Base-by-base conservation (phyloP, 2,797 vertebrate species). In the Hydrocynus forskahlii region DNA sequence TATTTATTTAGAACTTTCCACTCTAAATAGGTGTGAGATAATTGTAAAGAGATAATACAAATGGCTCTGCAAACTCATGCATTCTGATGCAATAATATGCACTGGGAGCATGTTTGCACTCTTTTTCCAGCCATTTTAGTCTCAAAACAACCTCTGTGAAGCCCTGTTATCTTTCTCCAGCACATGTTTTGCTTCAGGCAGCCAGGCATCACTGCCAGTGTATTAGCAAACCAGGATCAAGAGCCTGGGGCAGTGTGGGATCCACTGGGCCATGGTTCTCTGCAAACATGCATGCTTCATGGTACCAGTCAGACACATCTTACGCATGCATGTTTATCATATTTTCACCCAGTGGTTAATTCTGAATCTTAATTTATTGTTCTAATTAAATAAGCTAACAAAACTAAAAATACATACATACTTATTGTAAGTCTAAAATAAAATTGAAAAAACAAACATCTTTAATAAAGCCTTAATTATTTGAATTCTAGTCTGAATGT, bases 141-240 rank as follows among this genome's bases (percentile, higher is more conserved):
- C 48, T 45, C 68, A 64, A 29, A 71, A 75, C 52, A 60, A 68
- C 21, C 73, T 76, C 43, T 70, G 72, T 70, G 38, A 69, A 75
- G 43, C 55, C 17, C 14, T 77, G 73, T 85, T 82, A 85, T 85
- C 84, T 82, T 74, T 59, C 74, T 68, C 54, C 50, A 82, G 71
- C 80, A 85, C 54, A 40, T n/a, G 52, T 45, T 70, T 43, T 29
- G 48, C 9, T 71, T 63, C 60, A 75, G 74, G 64, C 78, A 74
- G 75, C 75, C 59, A 77, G 48, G 62, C 75, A 76, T 48, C 69
- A n/a, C 9, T 80, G 71, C 67, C 80, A 80, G 64, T 43, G 45
- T 50, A 59, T 79, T 72, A 16, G 62, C 62, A 45, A 62, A 77
- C 25, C 67, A 82, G 81, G 72, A 76, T 85, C 54, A 75, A 76